Conservation (phyloP, 2,888 invertebrate genomes). For the Limnephilus auricula region DNA sequence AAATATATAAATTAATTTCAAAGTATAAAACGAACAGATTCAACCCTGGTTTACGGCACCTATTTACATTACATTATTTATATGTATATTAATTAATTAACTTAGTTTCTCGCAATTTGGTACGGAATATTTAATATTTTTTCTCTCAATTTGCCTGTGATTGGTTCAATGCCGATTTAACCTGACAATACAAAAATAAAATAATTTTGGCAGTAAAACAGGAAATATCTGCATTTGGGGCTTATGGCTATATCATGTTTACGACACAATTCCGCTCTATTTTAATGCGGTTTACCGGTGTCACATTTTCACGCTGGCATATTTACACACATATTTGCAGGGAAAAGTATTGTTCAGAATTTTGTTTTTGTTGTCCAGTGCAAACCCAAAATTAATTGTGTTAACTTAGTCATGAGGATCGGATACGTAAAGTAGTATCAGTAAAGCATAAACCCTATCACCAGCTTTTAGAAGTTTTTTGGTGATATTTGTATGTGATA, state of each 20-base stretch:
- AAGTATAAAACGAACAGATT: too few relatives aligned
- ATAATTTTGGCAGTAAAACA: not conserved
- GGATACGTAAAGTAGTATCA: not conserved
- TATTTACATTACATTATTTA: too few relatives aligned
- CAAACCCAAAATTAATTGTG: not conserved
- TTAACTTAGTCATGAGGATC: not conserved
- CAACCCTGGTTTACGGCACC: too few relatives aligned
- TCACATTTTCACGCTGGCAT: not conserved
- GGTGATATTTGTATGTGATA: not conserved
- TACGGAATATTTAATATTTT: too few relatives aligned
- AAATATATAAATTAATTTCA: too few relatives aligned
- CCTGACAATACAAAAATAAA: not conserved
- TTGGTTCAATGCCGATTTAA: not conserved
- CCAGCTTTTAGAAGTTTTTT: not conserved
- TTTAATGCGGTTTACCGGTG: not conserved
- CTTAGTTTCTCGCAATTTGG: not conserved
- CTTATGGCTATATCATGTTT: not conserved
- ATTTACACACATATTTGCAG: not conserved
- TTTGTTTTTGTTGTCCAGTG: not conserved
- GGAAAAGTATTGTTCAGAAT: not conserved
- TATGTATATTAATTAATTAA: too few relatives aligned
- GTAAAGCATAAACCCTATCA: not conserved
- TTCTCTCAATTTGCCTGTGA: too few relatives aligned
- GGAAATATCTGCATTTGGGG: not conserved
- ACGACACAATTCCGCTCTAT: not conserved